A percentile compares a stretch with the other conserved stretches of the same genome.
These are phyloP conservation scores for Elephas maximus DNA, from an alignment of 2,113 vertebrate species.

Conservation along the genomic window DNA sequence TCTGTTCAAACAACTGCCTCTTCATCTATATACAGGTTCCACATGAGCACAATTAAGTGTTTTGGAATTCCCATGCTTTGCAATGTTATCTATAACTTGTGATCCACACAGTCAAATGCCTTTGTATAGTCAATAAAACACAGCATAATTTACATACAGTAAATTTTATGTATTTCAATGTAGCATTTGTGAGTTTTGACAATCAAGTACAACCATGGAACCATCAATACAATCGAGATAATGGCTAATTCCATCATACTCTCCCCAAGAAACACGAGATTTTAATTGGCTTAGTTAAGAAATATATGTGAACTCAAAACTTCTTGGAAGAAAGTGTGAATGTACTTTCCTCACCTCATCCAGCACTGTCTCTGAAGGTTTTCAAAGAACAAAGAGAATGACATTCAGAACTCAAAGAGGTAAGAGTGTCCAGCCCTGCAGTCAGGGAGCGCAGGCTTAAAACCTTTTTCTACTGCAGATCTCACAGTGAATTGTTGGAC, in stretches of 20 bases:
- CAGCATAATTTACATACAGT: neutral
- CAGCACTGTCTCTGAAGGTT: neutral
- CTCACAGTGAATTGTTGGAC: neutral
- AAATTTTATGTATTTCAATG: neutral
- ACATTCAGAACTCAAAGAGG: rapidly evolving
- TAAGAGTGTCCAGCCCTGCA: neutral
- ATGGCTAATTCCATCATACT: neutral
- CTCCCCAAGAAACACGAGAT: rapidly evolving
- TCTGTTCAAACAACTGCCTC: too few relatives aligned
- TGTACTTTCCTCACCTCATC: rapidly evolving
- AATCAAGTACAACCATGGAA: neutral
- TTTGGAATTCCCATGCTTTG: too few relatives aligned
- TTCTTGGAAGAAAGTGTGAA: neutral
- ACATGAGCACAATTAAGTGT: too few relatives aligned
- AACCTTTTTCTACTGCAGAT: neutral
- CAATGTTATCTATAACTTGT: too few relatives aligned
- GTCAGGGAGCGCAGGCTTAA: neutral
- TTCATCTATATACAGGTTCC: too few relatives aligned
- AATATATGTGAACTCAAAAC: neutral
- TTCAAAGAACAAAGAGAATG: neutral
- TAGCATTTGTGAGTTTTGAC: neutral
- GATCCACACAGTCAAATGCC: too few relatives aligned
- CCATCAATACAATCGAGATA: neutral
- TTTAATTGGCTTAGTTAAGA: neutral
- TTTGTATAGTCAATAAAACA: too few relatives aligned